Base-by-base conservation (phyloP, 1,140 invertebrate species). In the Gerris buenoi region DNA sequence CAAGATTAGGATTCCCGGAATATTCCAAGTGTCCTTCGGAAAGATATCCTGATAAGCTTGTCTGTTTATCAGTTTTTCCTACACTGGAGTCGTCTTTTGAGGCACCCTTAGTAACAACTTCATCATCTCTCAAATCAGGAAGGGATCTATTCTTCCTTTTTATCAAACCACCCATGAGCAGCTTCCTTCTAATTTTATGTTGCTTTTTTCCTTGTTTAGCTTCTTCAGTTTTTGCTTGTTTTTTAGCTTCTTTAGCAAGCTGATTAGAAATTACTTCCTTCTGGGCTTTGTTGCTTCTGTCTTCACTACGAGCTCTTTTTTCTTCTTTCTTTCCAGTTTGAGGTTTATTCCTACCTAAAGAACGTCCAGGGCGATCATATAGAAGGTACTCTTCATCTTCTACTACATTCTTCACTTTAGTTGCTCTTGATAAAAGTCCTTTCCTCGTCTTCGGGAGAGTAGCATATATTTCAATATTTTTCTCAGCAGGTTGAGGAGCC, bases 391-490 rank as follows among this genome's bases (percentile, higher is more conserved):
- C 84, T 71, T 86, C 86, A 73, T 90, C 84, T 74, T 88, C 86
- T 57, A 84, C 83, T 26, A 84, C 81, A 69, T 84, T 84, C 1
- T 80, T 79, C 14, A 68, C 65, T 68, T 74, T 74, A 14, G 68
- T 62, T 0, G 73, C 70, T 5, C 72, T 65, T 18, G 73, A 74
- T 15, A 74, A 65, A 13, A 74, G 65, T 33, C 84, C 83, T 75
- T 90, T 91, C 76, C 91, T 92, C 59, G 65, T 73, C 77, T 94
- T 95, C 1, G 92, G 92, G 15, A 95, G 75, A 1, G 92, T 95
- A 0, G 90, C 92, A 74, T 95, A 95, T 69, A 94, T 91, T 77
- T 93, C 90, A 64, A 93, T 93, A 73, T 82, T 90, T 74, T 87
- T 88, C 33, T 73, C 71, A 1, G 80, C 78, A 13, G 70, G 29